Percentiles rank a stretch among this genome's conserved stretches.
Conservation (phyloP, 2,113 vertebrate species). For the Carassius gibelio region DNA sequence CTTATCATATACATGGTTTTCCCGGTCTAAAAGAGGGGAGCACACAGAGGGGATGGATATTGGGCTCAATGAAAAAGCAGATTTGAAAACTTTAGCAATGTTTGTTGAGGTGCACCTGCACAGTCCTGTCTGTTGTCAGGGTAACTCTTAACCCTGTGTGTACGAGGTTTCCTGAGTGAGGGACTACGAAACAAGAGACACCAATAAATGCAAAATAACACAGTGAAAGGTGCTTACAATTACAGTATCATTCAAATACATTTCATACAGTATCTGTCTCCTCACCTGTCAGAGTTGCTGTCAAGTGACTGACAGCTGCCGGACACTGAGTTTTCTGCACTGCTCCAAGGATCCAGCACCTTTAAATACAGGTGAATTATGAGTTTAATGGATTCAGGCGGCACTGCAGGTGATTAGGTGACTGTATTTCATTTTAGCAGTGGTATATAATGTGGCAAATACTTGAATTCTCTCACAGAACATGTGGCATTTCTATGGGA, state of each 20-base stretch:
- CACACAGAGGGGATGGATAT: neutral
- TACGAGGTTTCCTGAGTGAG: constrained; percentile 90
- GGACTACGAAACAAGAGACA: constrained; percentile 71
- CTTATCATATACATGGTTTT: constrained; percentile 89
- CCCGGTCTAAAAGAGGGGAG: constrained; percentile 78
- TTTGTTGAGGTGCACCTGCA: constrained; percentile 75
- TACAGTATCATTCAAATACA: neutral
- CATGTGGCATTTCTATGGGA: neutral
- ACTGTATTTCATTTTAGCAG: neutral
- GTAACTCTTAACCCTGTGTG: constrained; percentile 92
- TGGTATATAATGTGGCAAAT: neutral
- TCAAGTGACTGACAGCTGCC: constrained; percentile 96
- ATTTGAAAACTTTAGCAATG: neutral
- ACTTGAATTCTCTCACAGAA: neutral
- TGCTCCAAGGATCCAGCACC: constrained; percentile 93
- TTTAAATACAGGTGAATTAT: constrained; percentile 65
- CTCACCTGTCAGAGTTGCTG: constrained; percentile 91
- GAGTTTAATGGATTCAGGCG: neutral
- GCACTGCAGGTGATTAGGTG: neutral
- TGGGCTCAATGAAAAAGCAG: neutral
- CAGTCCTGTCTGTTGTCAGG: constrained; percentile 92
- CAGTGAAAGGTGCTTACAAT: neutral
- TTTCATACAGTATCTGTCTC: neutral
- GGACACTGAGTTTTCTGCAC: constrained; percentile 92
- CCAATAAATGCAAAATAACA: constrained; percentile 8